A percentile compares a stretch with the other conserved stretches of the same genome.
phyloP scores from a whole-genome alignment of 2,113 vertebrate species.

The Falcunculus frontatus region DNA sequence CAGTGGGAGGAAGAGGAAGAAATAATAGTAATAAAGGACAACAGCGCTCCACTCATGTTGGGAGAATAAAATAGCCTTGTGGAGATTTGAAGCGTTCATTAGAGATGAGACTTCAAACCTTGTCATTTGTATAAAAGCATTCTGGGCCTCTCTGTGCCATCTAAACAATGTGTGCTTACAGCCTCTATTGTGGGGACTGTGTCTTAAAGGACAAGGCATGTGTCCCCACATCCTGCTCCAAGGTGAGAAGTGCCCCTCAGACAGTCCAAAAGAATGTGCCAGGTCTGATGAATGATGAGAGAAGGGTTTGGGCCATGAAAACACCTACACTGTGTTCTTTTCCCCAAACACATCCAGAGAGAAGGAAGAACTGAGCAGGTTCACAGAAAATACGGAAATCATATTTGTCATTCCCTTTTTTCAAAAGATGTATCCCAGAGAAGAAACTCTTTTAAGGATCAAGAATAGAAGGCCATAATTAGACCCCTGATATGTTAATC shows the following conservation, averaged over 20 bases:
- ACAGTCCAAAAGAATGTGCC: background rate
- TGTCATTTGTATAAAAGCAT: background rate
- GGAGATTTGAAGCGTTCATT: background rate
- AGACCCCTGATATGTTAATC: background rate
- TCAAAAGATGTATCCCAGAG: background rate
- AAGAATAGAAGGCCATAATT: background rate
- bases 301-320: background rate
- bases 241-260: background rate
- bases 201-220: background rate
- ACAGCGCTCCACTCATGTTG: background rate
- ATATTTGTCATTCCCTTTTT: background rate
- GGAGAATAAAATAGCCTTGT: background rate
- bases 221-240: background rate
- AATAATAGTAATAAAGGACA: constrained; percentile 26
- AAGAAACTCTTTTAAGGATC: background rate
- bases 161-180: background rate
- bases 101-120: background rate
- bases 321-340: background rate
- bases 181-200: background rate
- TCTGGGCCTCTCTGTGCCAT: background rate
- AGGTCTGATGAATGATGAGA: background rate
- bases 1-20: background rate
- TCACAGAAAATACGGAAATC: background rate
- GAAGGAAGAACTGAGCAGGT: background rate
- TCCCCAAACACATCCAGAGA: background rate